Evolutionary conservation across 2,113 vertebrate genomes (phyloP).

Genomic region (Aegithalos caudatus): DNA sequence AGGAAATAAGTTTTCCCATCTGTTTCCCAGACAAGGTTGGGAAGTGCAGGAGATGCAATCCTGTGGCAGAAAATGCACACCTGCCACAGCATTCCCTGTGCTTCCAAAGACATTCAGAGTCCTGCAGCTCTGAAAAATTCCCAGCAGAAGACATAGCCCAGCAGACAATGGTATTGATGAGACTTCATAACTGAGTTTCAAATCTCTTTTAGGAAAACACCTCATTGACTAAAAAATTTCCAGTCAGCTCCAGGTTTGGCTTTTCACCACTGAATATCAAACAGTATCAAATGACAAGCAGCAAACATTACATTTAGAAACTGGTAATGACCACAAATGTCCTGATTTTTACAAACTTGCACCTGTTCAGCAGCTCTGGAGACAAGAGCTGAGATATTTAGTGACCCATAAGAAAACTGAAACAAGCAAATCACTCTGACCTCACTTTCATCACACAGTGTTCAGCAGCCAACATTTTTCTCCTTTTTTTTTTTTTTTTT

Average conservation of each 20-base stretch:
- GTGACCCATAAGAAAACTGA: neutral
- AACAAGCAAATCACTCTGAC: neutral
- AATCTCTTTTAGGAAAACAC: neutral
- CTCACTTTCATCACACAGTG: neutral
- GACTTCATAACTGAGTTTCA: neutral
- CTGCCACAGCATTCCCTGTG: neutral
- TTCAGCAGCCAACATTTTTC: neutral
- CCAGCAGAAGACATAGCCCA: neutral
- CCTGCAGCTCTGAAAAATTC: neutral
- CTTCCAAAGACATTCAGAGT: neutral
- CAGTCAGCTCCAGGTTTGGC: neutral
- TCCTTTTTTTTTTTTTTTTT: neutral
- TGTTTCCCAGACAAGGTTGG: neutral
- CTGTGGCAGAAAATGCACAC: neutral
- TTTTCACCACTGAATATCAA: neutral
- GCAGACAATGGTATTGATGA: neutral
- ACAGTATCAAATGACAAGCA: neutral
- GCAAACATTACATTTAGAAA: neutral
- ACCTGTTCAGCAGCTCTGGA: neutral
- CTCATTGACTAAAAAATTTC: neutral
- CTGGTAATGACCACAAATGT: neutral
- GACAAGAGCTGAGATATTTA: neutral
- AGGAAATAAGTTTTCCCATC: neutral
- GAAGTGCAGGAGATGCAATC: neutral
- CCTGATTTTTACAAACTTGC: neutral